These are phyloP conservation scores for Amblyraja radiata DNA, from an alignment of 2,797 vertebrate genomes.

Conservation along the genomic window DNA sequence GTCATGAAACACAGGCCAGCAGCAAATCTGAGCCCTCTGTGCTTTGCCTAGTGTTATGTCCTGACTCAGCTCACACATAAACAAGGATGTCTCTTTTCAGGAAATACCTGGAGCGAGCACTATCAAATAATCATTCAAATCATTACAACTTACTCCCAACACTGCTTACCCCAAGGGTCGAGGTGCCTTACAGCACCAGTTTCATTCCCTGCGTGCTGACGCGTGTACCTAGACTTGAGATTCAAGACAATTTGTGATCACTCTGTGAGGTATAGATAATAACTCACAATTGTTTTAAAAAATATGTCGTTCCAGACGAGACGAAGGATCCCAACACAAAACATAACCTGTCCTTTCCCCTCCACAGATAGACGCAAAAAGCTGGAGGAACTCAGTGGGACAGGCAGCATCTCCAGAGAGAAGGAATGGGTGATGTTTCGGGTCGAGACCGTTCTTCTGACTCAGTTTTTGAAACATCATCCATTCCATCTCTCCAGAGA, in stretches of 20 bases:
- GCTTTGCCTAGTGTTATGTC: too few relatives aligned
- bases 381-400: too few relatives aligned
- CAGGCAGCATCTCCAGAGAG: too few relatives aligned
- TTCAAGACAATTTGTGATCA: neutral
- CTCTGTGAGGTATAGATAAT: neutral
- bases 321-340: too few relatives aligned
- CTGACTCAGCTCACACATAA: neutral
- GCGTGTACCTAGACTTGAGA: neutral
- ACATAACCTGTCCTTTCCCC: too few relatives aligned
- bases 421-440: too few relatives aligned
- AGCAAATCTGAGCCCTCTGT: neutral
- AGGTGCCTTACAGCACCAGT: neutral
- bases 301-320: neutral
- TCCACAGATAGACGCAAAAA: too few relatives aligned
- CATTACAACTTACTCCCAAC: conserved; percentile 14
- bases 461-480: too few relatives aligned
- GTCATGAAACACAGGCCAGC: neutral
- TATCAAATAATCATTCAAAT: conserved; percentile 20
- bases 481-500: too few relatives aligned
- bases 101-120: neutral
- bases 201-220: neutral
- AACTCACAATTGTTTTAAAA: neutral
- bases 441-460: too few relatives aligned
- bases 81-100: neutral
- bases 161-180: neutral